Evolutionary conservation across 2,113 vertebrate genomes (phyloP), one percentile per base, ranked within the genome.

Genomic region (Anolis sagrei): DNA sequence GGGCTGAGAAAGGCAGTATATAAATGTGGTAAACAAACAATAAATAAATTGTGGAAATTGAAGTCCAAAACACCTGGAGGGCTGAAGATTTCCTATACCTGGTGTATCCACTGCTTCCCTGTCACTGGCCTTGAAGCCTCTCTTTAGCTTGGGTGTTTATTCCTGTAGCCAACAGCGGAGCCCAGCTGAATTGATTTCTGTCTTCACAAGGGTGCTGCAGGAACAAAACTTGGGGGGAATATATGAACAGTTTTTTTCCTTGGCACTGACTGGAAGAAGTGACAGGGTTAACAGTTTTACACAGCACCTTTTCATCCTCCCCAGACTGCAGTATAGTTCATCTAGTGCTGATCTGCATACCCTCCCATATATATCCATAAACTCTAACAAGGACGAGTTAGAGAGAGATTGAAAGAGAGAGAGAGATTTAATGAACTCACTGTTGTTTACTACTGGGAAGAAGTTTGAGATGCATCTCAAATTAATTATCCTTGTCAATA

Each of bases 401-500:
- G 32, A 4, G 29, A n/a, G 10, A 13, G 66, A 13, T 6, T 7
- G 9, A n/a, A 29, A 10, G 64, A 51, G n/a, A 79, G 19, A 21
- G 4, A 21, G 14, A 25, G 36, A 39, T 49, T 58, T 78, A 79
- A 79, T 80, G 64, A 79, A 80, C 58, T 75, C 51, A 54, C 48
- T 51, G 13, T n/a, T 32, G 81, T 58, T 75, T 88, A 19, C 48
- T 48, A 32, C 9, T 25, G 61, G 76, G 70, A 79, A 83, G 39
- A 58, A 32, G 76, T n/a, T 79, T 23, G 18, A 73, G 69, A 51
- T 72, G 34, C 54, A 64, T 48, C 13, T 78, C 64, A 36, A 48
- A 73, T 79, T 84, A 66, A 80, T 54, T 25, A 62, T 14, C 39
- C 34, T 74, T 66, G 34, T 79, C 34, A 75, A 74, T 79, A 79